Percentiles rank a stretch among this genome's conserved stretches.
Conservation (phyloP, 2,888 invertebrate genomes). For the Pteria penguin region DNA sequence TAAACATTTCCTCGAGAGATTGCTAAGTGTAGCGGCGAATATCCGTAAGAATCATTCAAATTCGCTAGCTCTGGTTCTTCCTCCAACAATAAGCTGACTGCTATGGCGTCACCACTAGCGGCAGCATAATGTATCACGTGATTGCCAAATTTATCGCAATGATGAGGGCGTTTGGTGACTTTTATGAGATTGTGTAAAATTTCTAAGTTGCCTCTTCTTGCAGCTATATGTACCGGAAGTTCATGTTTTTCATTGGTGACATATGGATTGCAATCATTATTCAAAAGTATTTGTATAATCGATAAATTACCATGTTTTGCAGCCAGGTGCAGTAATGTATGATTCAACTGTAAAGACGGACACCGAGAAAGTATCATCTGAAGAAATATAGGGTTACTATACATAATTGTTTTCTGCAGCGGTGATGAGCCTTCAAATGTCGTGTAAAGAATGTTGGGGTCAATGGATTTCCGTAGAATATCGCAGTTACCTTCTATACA, state of each 20-base stretch:
- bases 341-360: neutral
- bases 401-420: neutral
- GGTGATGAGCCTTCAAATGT: neutral
- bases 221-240: conserved; percentile 43
- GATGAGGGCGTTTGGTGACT: conserved; percentile 33
- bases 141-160: conserved; percentile 39
- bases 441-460: neutral
- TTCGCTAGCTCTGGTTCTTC: conserved; percentile 18
- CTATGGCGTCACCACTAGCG: conserved; percentile 40
- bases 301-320: neutral
- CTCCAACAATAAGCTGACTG: conserved; percentile 26
- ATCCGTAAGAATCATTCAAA: conserved; percentile 30
- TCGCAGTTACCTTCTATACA: too few species aligned
- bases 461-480: too few species aligned
- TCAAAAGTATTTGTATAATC: conserved; percentile 25
- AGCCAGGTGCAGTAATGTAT: neutral
- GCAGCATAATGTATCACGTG: conserved; percentile 47
- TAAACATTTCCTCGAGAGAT: conserved; percentile 40
- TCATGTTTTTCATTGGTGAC: conserved; percentile 11
- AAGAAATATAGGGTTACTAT: neutral
- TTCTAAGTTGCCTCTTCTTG: conserved; percentile 17
- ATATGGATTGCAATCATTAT: conserved; percentile 29
- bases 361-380: neutral
- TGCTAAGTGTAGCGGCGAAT: conserved; percentile 48
- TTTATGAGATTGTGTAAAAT: conserved; percentile 35